Evolutionary conservation across 2,113 vertebrate genomes (phyloP), one percentile per base, ranked within the genome.

Genomic region (Ammodytes marinus): DNA sequence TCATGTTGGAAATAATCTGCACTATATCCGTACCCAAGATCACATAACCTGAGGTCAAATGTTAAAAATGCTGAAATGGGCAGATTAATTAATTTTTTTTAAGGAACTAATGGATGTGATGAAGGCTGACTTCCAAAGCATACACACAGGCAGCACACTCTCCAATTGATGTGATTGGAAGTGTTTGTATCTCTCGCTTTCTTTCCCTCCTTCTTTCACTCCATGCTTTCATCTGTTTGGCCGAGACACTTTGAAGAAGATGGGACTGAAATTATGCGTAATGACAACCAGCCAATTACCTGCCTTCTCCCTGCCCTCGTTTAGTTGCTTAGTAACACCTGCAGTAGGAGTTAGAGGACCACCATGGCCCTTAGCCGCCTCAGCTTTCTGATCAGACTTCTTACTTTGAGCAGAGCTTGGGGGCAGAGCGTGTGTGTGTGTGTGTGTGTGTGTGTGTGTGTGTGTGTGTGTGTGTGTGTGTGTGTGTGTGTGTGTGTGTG

Each of bases 261-360:
- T 61, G 74, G 87, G 60, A 88, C 74, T 93, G 91, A 88, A 89
- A 92, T 92, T 81, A 86, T 89, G 85, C 82, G 67, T 92, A 86
- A 90, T 91, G 89, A 93, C 91, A 89, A 86, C 83, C 78, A 75
- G 84, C 92, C 93, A 93, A 88, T 93, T 94, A 89, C 81, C 86
- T 88, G 84, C 88, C 91, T 92, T 88, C 88, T 90, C 78, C 74
- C 82, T 86, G 90, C 88, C 91, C 92, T 83, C 87, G 75, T 94
- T 92, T 92, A 91, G 94, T 95, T 95, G 95, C 95, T 94, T 94
- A 93, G 95, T 95, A 96, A 95, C 95, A 95, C 93, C 94, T 95
- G 90, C 91, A 87, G 85, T 86, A 92, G 90, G 86, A 91, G 92
- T 74, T 91, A 90, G 84, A 79, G 52, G 93, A 79, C 89, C 82